A percentile compares a stretch with the other conserved stretches of the same genome.
Conservation (phyloP, 2,888 invertebrate genomes). For the Ochlodes sylvanus region DNA sequence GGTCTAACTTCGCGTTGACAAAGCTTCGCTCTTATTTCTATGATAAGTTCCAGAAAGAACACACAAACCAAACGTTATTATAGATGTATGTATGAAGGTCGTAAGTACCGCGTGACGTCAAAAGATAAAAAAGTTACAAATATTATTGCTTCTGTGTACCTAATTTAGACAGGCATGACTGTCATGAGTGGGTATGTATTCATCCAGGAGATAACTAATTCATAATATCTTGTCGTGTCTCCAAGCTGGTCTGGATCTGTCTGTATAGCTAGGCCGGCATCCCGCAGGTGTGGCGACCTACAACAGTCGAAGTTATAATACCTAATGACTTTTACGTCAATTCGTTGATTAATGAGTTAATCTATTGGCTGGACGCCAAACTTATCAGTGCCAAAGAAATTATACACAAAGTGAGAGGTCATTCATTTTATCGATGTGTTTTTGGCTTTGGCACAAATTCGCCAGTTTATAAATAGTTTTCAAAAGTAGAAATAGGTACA, state of each 20-base stretch:
- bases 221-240: too few relatives aligned
- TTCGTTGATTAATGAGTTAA: conserved; percentile 6
- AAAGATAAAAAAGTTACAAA: too few relatives aligned
- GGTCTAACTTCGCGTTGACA: conserved; percentile 8
- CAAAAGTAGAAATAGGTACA: conserved; percentile 1
- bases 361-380: neutral
- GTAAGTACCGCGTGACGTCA: too few relatives aligned
- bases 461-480: conserved; percentile 5
- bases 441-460: conserved; percentile 5
- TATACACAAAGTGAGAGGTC: conserved; percentile 17
- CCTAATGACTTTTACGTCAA: neutral
- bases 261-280: too few relatives aligned
- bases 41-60: neutral
- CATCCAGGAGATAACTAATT: too few relatives aligned
- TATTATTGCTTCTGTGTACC: too few relatives aligned
- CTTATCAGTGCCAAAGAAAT: conserved; percentile 15
- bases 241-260: too few relatives aligned
- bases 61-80: too few relatives aligned
- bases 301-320: neutral
- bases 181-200: too few relatives aligned
- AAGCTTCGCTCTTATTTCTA: neutral
- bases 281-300: neutral
- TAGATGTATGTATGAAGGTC: too few relatives aligned
- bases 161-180: too few relatives aligned
- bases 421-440: conserved; percentile 2